Percentiles rank a stretch among this genome's conserved stretches.
phyloP scores from a whole-genome alignment of 1,140 invertebrate species.

The Antheraea mylitta region DNA sequence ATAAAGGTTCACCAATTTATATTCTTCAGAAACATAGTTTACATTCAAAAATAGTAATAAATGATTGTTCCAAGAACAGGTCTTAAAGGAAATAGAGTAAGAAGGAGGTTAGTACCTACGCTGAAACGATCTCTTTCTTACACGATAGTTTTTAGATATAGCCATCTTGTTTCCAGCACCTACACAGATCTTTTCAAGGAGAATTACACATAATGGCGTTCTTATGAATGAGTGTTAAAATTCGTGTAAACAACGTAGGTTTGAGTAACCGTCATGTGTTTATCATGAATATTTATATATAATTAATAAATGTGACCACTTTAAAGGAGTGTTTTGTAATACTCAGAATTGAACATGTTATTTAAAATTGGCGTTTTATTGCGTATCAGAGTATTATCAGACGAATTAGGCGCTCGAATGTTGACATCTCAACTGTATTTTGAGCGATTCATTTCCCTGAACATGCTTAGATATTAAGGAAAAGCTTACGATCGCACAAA shows the following conservation, averaged over 20 bases:
- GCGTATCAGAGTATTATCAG: no score
- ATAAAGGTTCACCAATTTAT: no score
- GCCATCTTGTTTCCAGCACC: constrained; percentile 28
- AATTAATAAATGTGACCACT: not conserved
- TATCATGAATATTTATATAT: not conserved
- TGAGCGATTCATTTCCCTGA: no score
- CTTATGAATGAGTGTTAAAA: constrained; percentile 30
- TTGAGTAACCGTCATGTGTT: not conserved
- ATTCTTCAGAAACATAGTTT: no score
- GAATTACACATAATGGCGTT: constrained; percentile 16
- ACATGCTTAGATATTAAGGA: no score
- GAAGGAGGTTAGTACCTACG: constrained; percentile 29
- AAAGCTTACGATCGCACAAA: no score
- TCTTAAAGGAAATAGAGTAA: constrained; percentile 1
- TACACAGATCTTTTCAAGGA: constrained; percentile 32
- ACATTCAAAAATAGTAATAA: no score
- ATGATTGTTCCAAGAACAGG: no score
- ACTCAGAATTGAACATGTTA: no score
- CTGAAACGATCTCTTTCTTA: constrained; percentile 12
- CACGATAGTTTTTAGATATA: not conserved
- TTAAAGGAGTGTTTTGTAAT: not conserved
- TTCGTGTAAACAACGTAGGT: constrained; percentile 15
- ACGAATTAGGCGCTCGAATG: no score
- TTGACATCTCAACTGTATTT: no score
- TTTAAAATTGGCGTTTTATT: no score